phyloP scores from a whole-genome alignment of 1,140 invertebrate species.

The Conopomorpha cramerella region DNA sequence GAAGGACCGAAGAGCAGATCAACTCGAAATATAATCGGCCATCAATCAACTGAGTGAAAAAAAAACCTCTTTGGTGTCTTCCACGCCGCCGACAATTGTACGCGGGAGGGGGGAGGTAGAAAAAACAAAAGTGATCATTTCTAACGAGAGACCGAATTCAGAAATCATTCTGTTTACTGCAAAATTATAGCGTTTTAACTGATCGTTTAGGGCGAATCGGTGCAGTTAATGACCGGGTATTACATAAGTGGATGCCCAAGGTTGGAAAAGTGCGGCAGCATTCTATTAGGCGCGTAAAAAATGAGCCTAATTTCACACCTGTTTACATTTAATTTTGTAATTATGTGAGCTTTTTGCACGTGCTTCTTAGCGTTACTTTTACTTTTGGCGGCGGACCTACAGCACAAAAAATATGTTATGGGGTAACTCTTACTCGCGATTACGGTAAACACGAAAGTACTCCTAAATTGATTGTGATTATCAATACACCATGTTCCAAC shows the following conservation, averaged over 20 bases:
- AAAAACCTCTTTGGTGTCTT: constrained; percentile 42
- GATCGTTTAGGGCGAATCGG: constrained; percentile 45
- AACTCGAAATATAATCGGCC: constrained; percentile 45
- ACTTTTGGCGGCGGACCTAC: too few relatives aligned
- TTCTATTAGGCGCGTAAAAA: constrained; percentile 51
- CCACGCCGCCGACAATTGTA: constrained; percentile 36
- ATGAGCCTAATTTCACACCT: constrained; percentile 54
- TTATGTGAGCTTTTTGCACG: constrained; percentile 37
- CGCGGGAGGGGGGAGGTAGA: too few relatives aligned
- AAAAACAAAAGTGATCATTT: constrained; percentile 55
- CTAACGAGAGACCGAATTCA: constrained; percentile 48
- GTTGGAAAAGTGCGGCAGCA: constrained; percentile 28
- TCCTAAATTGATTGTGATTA: not conserved
- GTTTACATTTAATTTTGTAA: constrained; percentile 53
- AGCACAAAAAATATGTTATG: too few relatives aligned
- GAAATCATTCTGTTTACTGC: constrained; percentile 53
- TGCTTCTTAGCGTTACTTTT: constrained; percentile 16
- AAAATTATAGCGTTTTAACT: constrained; percentile 53
- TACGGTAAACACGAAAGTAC: not conserved
- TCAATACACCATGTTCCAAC: not conserved
- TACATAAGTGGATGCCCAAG: constrained; percentile 31
- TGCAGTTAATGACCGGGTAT: constrained; percentile 33
- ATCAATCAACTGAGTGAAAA: constrained; percentile 44
- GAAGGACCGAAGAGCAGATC: constrained; percentile 40
- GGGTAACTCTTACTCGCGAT: too few relatives aligned